Evolutionary conservation across 2,113 vertebrate species (phyloP), one percentile per base, ranked within the genome.

Genomic region (Entomyzon cyanotis): DNA sequence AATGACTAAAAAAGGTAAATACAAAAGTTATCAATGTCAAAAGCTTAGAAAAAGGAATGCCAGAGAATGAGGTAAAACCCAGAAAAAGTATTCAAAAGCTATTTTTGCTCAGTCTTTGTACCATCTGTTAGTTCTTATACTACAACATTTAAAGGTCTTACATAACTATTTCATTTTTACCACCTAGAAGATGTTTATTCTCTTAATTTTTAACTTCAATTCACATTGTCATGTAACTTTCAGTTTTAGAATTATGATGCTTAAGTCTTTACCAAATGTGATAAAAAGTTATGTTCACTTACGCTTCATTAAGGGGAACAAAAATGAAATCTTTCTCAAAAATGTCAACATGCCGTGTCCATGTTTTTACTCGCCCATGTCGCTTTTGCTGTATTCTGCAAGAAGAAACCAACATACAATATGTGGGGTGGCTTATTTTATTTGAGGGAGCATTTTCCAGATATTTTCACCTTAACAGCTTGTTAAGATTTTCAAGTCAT

Each of bases 261-360:
- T 65, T 41, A 59, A 68, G 27, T 5, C 15, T 64, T 70, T 58
- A 65, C 5, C 18, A 23, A 55, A 75, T 15, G 7, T 0, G 21
- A 50, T 31, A 21, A 68, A 92, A 93, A 56, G 22, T 25, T 18
- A 81, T 33, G 47, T 44, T 86, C 95, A 99, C 99, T 99, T 94
- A 99, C 99, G 99, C 99, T 98, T 99, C 99, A 87, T 99, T 99
- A 93, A 99, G 99, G 91, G 99, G 99, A 95, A 99, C 99, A 94
- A 99, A 99, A 96, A 99, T 99, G 97, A 99, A 99, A 94, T 99
- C 99, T 94, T 99, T 99, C 95, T 99, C 99, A 96, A 99, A 99
- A 83, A 99, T 98, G 90, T 99, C 99, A 76, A 99, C 99, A 10
- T 99, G 99, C 12, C 99, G 98, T 5, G 99, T 99, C 99, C 99